Percentiles rank a stretch among this genome's conserved stretches.
Evolutionary conservation across 2,888 invertebrate species (phyloP).

Genomic region (Tenthredo livida): DNA sequence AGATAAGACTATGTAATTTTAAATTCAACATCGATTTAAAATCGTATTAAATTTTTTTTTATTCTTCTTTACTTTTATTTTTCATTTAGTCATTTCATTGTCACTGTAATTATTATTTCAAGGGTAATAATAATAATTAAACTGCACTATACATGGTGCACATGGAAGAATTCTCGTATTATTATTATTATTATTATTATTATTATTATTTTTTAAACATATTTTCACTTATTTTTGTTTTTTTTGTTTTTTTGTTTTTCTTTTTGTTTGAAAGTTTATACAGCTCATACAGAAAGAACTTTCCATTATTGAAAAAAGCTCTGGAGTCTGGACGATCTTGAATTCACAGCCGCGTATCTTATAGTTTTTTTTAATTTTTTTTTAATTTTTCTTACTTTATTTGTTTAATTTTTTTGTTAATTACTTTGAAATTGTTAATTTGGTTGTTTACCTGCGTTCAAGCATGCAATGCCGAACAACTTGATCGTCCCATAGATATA

Average conservation of each 20-base stretch:
- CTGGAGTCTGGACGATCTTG: conserved; percentile 53
- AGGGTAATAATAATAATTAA: conserved; percentile 23
- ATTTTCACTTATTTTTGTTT: neutral
- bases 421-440: neutral
- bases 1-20: conserved; percentile 25
- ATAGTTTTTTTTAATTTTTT: neutral
- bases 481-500: neutral
- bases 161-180: conserved; percentile 50
- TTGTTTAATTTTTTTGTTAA: neutral
- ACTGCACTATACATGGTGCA: conserved; percentile 33
- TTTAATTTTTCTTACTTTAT: neutral
- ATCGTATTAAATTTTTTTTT: conserved; percentile 28
- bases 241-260: neutral
- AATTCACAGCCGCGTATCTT: conserved; percentile 53
- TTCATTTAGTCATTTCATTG: neutral
- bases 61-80: neutral
- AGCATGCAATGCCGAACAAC: neutral
- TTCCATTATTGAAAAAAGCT: conserved; percentile 19
- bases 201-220: neutral
- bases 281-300: conserved; percentile 10
- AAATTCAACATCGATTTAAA: conserved; percentile 42
- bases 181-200: conserved; percentile 9
- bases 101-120: neutral
- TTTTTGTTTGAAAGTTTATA: neutral
- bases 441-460: neutral